These are phyloP conservation scores for Sinocyclocheilus maitianheensis DNA, from an alignment of 2,113 vertebrate genomes.

Conservation along the genomic window DNA sequence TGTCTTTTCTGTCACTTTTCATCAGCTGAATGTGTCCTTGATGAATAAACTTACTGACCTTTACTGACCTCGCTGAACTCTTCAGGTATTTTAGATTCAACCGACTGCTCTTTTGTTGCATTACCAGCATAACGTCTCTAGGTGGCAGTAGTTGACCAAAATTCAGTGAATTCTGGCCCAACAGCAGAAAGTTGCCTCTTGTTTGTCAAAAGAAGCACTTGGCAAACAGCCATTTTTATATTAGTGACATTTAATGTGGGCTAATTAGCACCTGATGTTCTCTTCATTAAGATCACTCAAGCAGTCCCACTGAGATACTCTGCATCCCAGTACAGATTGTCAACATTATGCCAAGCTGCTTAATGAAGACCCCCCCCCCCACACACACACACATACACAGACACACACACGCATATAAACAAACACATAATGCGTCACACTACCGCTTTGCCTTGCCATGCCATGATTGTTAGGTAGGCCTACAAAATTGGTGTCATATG, in stretches of 20 bases:
- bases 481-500: background rate
- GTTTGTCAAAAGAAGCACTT: conserved; percentile 48
- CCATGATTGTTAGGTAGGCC: background rate
- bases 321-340: conserved; percentile 68
- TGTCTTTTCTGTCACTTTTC: background rate
- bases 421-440: conserved; percentile 13
- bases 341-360: conserved; percentile 60
- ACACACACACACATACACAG: conserved; percentile 44
- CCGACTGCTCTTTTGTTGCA: background rate
- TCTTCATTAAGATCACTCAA: conserved; percentile 73
- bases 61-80: background rate
- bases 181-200: conserved; percentile 40
- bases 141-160: conserved; percentile 65
- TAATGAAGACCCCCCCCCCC: conserved; percentile 67
- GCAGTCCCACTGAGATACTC: conserved; percentile 62
- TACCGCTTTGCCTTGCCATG: background rate
- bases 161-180: background rate
- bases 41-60: background rate
- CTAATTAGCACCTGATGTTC: conserved; percentile 81
- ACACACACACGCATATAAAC: conserved; percentile 48
- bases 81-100: background rate
- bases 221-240: conserved; percentile 70
- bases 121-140: conserved; percentile 49
- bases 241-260: conserved; percentile 63
- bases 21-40: background rate